These are phyloP conservation scores for Corydoras sp. DNA, from an alignment of 2,113 vertebrate species.

Conservation along the genomic window DNA sequence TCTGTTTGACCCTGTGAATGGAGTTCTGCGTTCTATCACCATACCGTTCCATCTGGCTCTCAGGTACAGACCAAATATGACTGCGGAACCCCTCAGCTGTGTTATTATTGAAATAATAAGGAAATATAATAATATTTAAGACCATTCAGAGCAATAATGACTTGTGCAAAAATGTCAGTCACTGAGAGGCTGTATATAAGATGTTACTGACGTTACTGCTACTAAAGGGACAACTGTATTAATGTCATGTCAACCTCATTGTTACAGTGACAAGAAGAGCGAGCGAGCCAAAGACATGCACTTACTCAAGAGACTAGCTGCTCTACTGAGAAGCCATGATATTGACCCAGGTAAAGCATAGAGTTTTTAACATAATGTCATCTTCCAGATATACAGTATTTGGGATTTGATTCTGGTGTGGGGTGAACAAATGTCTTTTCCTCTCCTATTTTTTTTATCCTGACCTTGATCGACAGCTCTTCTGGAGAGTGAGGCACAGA, in stretches of 20 bases:
- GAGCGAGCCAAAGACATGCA: constrained; percentile 95
- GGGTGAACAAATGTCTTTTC: too few species aligned
- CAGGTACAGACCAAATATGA: constrained; percentile 64
- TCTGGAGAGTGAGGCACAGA: constrained; percentile 82
- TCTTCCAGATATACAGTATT: neutral
- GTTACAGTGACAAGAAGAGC: constrained; percentile 90
- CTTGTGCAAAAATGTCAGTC: too few species aligned
- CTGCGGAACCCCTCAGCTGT: neutral
- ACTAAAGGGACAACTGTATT: too few species aligned
- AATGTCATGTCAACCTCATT: neutral
- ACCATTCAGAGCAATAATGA: too few species aligned
- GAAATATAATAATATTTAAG: too few species aligned
- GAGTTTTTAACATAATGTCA: neutral
- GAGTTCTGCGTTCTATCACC: constrained; percentile 78
- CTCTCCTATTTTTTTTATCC: neutral
- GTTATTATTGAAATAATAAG: too few species aligned
- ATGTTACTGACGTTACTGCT: too few species aligned
- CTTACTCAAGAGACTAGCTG: constrained; percentile 79
- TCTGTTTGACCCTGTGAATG: constrained; percentile 83
- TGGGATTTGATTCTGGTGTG: neutral
- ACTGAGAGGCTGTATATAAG: too few species aligned
- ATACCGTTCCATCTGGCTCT: constrained; percentile 94
- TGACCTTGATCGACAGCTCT: constrained; percentile 61
- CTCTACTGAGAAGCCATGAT: constrained; percentile 72
- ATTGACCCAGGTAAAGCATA: constrained; percentile 64